Evolutionary conservation across 2,888 invertebrate species (phyloP), one percentile per base, ranked within the genome.

Genomic region (Latrodectus elegans): DNA sequence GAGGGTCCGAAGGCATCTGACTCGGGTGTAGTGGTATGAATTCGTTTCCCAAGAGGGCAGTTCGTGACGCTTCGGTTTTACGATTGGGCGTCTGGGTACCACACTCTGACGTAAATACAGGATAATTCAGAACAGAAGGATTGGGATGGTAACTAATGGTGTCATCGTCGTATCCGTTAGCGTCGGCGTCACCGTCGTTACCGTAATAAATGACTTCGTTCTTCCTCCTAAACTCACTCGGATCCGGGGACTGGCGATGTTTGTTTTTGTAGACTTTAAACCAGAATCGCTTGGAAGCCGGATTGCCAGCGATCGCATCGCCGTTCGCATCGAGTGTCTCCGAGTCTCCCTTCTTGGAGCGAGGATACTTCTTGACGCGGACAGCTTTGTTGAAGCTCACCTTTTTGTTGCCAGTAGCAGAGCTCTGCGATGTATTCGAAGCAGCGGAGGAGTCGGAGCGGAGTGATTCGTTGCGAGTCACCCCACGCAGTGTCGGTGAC

Each of bases 361-460:
- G 88, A n/a, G 89, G 83, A 60, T 89, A 90, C 71, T 90, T 90
- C 55, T 90, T 90, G 38, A 90, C 89, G 12, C 89, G 81, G 12
- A 90, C 90, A 8, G 90, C 89, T 49, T 85, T 78, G 83, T 89
- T 90, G 80, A 90, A 90, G 78, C 89, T 89, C 68, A 90, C 90
- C 73, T 90, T 90, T 79, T 90, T 90, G 74, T 75, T 80, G 52
- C 77, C 81, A 14, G 84, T 64, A 49, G 76, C 76, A 8, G 88
- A 75, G 64, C 75, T 79, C 67, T 88, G 82, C 4, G 79, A 79
- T 22, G 81, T 83, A 64, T 79, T 76, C 52, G 89, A 89, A 64
- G 78, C 83, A 51, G 82, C 89, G 53, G 89, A 89, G 83, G 85
- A 85, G 74, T 88, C 88, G n/a, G 88, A 88, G 64, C 89, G 84